phyloP scores from a whole-genome alignment of 2,113 vertebrate genomes.

The Pituophis catenifer region DNA sequence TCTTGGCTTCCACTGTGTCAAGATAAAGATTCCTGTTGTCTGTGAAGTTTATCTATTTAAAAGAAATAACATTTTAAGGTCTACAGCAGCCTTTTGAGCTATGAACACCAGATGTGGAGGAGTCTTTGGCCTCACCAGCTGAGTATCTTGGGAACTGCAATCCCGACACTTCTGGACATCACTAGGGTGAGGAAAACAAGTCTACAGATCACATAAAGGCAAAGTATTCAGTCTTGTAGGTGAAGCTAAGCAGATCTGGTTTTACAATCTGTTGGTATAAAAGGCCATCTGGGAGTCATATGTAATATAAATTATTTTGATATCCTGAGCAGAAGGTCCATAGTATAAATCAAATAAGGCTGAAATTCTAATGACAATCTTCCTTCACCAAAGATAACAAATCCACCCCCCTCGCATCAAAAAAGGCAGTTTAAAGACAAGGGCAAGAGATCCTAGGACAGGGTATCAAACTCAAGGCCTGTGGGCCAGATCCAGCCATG shows the following conservation, averaged over 20 bases:
- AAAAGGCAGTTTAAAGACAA: conserved; percentile 42
- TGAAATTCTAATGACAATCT: conserved; percentile 6
- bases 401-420: neutral
- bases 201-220: neutral
- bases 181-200: neutral
- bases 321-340: neutral
- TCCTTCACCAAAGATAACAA: conserved; percentile 14
- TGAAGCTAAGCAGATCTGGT: neutral
- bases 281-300: neutral
- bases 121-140: neutral
- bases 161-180: neutral
- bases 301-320: neutral
- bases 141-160: neutral
- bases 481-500: too few species aligned
- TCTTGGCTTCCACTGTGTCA: conserved; percentile 20
- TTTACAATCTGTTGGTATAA: neutral
- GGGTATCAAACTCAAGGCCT: too few species aligned
- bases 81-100: conserved; percentile 3
- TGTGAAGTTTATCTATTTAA: conserved; percentile 10
- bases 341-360: neutral
- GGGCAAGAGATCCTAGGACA: conserved; percentile 13
- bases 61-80: conserved; percentile 21
- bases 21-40: neutral
- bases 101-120: neutral
- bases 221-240: neutral